Evolutionary conservation across 2,888 invertebrate genomes (phyloP).

Genomic region (Macroteleia sp.): DNA sequence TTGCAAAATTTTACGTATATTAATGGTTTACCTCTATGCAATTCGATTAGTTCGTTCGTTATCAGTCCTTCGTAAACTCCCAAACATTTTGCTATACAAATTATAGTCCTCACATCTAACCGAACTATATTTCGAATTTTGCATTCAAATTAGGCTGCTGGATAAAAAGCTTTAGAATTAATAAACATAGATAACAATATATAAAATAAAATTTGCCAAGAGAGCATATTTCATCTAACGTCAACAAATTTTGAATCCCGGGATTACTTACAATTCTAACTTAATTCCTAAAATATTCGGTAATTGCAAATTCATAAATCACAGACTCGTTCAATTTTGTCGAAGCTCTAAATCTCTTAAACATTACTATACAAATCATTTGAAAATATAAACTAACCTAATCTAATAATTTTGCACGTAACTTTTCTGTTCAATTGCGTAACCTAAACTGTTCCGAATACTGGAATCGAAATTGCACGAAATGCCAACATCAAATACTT

Average conservation of each 20-base stretch:
- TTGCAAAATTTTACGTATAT: conserved; percentile 51
- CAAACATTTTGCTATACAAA: conserved; percentile 1
- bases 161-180: background rate
- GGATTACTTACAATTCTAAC: conserved; percentile 11
- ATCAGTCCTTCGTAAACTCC: conserved; percentile 9
- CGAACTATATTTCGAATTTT: conserved; percentile 16
- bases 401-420: conserved; percentile 37
- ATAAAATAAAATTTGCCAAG: background rate
- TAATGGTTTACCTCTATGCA: conserved; percentile 10
- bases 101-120: background rate
- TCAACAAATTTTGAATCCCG: conserved; percentile 22
- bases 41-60: conserved; percentile 20
- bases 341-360: conserved; percentile 31
- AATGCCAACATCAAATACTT: conserved; percentile 17
- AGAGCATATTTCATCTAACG: conserved; percentile 27
- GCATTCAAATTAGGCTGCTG: conserved; percentile 29
- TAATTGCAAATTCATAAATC: conserved; percentile 42
- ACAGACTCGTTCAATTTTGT: conserved; percentile 44
- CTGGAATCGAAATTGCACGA: conserved; percentile 41
- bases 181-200: no score
- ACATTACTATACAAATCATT: conserved; percentile 33
- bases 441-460: conserved; percentile 28
- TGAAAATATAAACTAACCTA: conserved; percentile 27
- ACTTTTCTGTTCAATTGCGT: background rate
- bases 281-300: conserved; percentile 35